phyloP scores from a whole-genome alignment of 2,888 invertebrate species.

The Aphidoletes aphidimyza region DNA sequence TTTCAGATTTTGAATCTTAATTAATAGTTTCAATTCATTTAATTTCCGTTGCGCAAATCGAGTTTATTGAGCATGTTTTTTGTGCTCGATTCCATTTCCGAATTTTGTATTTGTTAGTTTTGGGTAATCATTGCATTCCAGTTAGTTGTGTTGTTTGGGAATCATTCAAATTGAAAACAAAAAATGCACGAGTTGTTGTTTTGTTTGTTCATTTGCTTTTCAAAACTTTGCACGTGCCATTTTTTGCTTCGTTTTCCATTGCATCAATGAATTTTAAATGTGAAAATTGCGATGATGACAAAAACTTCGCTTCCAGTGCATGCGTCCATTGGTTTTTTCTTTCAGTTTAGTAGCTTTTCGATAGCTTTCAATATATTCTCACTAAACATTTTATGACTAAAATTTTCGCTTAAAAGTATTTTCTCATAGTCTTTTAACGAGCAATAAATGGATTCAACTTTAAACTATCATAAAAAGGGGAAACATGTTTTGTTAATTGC shows the following conservation, averaged over 20 bases:
- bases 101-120: neutral
- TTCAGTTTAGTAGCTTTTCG: constrained; percentile 27
- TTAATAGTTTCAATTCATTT: constrained; percentile 24
- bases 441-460: neutral
- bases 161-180: neutral
- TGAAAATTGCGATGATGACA: neutral
- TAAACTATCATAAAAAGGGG: neutral
- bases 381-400: neutral
- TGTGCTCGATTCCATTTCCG: too few species aligned
- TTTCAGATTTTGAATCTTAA: neutral
- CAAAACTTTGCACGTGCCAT: neutral
- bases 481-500: neutral
- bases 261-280: neutral
- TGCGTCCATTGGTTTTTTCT: neutral
- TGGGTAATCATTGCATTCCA: neutral
- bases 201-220: neutral
- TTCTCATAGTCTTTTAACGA: neutral
- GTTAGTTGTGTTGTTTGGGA: neutral
- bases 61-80: constrained; percentile 30
- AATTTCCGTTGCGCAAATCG: neutral
- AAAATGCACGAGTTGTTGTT: neutral
- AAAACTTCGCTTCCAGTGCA: neutral
- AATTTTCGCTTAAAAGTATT: neutral
- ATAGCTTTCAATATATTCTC: neutral
- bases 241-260: neutral